Base-by-base conservation (phyloP, 2,888 invertebrate genomes). In the Electrophaes corylata region DNA sequence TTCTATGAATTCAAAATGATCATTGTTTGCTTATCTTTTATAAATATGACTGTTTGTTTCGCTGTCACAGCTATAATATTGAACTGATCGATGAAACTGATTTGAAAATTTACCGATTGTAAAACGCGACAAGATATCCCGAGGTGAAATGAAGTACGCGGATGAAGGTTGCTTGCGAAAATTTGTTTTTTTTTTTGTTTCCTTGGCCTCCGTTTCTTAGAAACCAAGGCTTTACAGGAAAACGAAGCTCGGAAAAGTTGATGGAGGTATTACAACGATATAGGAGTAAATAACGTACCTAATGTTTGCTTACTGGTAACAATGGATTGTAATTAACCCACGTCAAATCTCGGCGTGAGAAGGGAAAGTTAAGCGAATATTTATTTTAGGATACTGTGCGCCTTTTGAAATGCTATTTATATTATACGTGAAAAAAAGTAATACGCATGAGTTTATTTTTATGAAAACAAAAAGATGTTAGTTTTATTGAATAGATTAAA, bases 311-410 rank as follows among this genome's bases (percentile, higher is more conserved):
- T 70, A 71, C 66, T 62, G 65, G 62, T 69, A 65, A 76, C 73
- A 75, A 70, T 66, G 67, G 64, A 73, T 75, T 61, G 67, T 72
- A 73, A 78, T 78, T 72, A 73, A 71, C 73, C 71, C 67, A 60
- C 71, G 71, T 75, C 75, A 71, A 69, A 69, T 66, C 66, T 66
- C 64, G 53, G 63, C 68, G 67, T 62, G 68, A 66, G 66, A 63
- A 68, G 69, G 69, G 70, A 23, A 60, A 70, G 70, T 72, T 69
- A 65, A 67, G 66, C 18, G 29, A 40, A 49, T 49, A 49, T 52
- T 52, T 52, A 52, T 52, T 64, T 64, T 65, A 45, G 62, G 48
- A 26, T 52, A 54, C 41, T 29, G 29, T 19, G 29, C 26, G 40
- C 48, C 18, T 29, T 29, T 49, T 29, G 29, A 8, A 18, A 29